Base-by-base conservation (phyloP, 2,113 vertebrate genomes). In the Chaetops frenatus region DNA sequence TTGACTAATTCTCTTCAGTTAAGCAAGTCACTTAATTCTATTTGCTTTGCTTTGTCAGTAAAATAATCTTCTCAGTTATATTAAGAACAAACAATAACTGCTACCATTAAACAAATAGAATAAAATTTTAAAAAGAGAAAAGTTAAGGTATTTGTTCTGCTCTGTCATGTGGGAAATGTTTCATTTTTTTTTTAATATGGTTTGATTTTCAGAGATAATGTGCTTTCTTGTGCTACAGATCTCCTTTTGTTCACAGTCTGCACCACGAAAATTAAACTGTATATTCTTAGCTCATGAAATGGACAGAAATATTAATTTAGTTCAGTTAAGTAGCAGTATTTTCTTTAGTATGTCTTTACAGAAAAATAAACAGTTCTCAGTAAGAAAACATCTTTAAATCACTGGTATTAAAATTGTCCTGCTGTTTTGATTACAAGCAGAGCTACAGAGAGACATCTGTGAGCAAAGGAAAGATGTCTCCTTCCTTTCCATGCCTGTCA, bases 361-460 rank as follows among this genome's bases (percentile, higher is more conserved):
- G 45, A 77, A 90, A 29, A 81, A 74, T 77, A 89, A 87, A 5
- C 25, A 36, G 7, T 72, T 95, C 29, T 85, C 9, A 3, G 21
- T 89, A 89, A 86, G 54, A 80, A 85, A 89, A 38, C 17, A 51
- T 66, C 42, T 77, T 36, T 94, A 94, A 96, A 90, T 94, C 80
- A 64, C 50, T 66, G 44, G 11, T 88, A 71, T 94, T 92, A 90
- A 95, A 86, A 45, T 74, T 64, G 83, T 57, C 85, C 44, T 78
- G 54, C 82, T 86, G 87, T 38, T 95, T 60, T 12, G 28, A 66
- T 94, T 88, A 33, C 44, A 65, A 87, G 54, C n/a, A 70, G 38
- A 94, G 20, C 47, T 58, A n/a, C 47, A 62, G 38, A 72, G 54
- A 81, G 53, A 60, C 16, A 56, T 84, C 15, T 67, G 36, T 81